Evolutionary conservation across 2,888 invertebrate genomes (phyloP).

Genomic region (Escarpia spicata): DNA sequence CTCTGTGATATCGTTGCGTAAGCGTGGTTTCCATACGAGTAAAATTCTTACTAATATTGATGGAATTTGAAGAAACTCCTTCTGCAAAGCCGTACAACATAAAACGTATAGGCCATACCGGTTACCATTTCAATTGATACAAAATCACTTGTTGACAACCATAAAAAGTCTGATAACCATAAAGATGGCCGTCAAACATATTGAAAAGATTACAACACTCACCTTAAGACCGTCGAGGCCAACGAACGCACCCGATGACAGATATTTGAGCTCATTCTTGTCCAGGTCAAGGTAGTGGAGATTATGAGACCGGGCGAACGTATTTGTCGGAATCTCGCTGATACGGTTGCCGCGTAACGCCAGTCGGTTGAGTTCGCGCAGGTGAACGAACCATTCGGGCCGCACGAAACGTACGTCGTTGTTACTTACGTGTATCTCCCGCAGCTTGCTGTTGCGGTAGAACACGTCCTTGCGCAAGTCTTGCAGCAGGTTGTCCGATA

Average conservation of each 20-base stretch:
- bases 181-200: too few relatives aligned
- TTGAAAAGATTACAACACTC: too few relatives aligned
- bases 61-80: too few relatives aligned
- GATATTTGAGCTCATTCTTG: constrained; percentile 44
- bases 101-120: too few relatives aligned
- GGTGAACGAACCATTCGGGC: constrained; percentile 44
- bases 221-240: background rate
- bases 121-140: too few relatives aligned
- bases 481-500: constrained; percentile 36
- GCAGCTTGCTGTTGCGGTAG: constrained; percentile 70
- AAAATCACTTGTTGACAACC: too few relatives aligned
- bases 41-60: too few relatives aligned
- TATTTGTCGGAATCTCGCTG: constrained; percentile 22
- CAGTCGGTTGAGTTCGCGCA: constrained; percentile 44
- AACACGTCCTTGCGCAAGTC: constrained; percentile 56
- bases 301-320: constrained; percentile 20
- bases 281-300: constrained; percentile 44
- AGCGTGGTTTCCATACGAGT: too few relatives aligned
- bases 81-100: too few relatives aligned
- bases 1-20: too few relatives aligned
- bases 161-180: too few relatives aligned
- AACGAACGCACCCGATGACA: constrained; percentile 35
- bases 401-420: constrained; percentile 48
- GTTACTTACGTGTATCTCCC: constrained; percentile 44
- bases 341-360: constrained; percentile 47